phyloP scores from a whole-genome alignment of 2,113 vertebrate genomes.

The Channa argus region DNA sequence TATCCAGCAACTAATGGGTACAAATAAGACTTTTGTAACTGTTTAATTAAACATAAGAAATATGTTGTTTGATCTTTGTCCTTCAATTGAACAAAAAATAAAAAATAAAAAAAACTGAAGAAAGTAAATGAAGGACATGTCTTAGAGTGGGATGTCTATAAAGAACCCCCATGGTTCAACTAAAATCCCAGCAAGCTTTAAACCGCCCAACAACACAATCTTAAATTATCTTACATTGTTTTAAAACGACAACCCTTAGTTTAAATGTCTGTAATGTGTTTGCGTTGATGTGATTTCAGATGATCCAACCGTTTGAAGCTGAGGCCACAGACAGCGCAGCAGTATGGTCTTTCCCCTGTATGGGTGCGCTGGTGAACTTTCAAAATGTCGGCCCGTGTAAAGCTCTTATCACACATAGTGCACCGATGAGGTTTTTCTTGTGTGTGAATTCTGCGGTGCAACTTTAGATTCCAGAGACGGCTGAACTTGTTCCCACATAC shows the following conservation, averaged over 20 bases:
- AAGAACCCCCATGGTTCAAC: not conserved
- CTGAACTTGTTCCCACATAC: constrained; percentile 84
- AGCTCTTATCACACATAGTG: constrained; percentile 84
- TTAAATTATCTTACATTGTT: not conserved
- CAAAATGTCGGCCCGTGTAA: constrained; percentile 82
- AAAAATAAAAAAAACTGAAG: too few relatives aligned
- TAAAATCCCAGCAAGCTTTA: not conserved
- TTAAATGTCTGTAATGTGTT: constrained; percentile 69
- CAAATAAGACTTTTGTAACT: not conserved
- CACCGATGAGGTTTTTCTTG: constrained; percentile 85
- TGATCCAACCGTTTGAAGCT: constrained; percentile 85
- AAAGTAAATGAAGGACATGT: too few relatives aligned
- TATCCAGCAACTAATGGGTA: constrained; percentile 8
- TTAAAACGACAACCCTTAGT: not conserved
- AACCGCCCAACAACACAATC: not conserved
- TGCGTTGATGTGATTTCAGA: constrained; percentile 82
- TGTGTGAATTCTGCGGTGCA: constrained; percentile 83
- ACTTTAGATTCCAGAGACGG: constrained; percentile 84
- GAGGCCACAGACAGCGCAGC: constrained; percentile 81
- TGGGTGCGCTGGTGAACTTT: constrained; percentile 85
- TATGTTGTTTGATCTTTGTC: too few relatives aligned
- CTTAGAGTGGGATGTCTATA: not conserved
- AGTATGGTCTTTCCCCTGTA: constrained; percentile 83
- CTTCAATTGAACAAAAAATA: too few relatives aligned
- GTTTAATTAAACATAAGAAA: too few relatives aligned